Evolutionary conservation across 2,113 vertebrate species (phyloP).

Genomic region (Rissa tridactyla): DNA sequence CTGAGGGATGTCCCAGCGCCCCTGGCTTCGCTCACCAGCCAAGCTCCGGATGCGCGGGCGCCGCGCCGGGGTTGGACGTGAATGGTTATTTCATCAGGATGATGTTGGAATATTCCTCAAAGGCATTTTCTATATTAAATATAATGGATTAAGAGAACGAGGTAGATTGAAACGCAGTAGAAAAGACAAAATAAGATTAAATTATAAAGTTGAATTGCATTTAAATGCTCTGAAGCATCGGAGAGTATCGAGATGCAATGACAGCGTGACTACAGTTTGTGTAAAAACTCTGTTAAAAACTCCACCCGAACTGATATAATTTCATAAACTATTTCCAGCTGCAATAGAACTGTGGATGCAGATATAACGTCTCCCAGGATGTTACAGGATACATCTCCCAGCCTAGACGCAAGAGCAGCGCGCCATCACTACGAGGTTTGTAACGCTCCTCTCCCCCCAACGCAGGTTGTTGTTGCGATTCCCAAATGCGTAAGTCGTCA

Average conservation of each 20-base stretch:
- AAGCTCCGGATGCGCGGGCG: background rate
- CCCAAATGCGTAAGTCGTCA: background rate
- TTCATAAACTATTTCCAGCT: background rate
- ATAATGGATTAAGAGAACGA: rapidly evolving
- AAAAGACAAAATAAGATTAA: background rate
- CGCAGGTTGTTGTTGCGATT: background rate
- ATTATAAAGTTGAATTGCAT: background rate
- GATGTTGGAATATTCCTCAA: rapidly evolving
- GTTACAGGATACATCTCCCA: background rate
- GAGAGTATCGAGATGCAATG: background rate
- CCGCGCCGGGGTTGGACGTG: rapidly evolving
- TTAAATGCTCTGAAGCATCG: background rate
- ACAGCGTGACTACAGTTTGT: background rate
- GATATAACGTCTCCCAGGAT: background rate
- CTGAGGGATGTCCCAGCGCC: rapidly evolving
- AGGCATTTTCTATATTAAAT: background rate
- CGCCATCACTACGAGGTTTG: background rate
- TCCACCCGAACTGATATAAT: rapidly evolving
- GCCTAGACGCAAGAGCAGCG: too few species aligned
- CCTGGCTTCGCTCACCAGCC: rapidly evolving
- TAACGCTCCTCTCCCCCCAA: background rate
- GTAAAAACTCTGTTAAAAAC: background rate
- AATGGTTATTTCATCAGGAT: rapidly evolving
- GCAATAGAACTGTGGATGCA: rapidly evolving
- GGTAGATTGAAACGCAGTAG: background rate